Conservation (phyloP, 1,140 invertebrate species). For the Doryteuthis pealeii region DNA sequence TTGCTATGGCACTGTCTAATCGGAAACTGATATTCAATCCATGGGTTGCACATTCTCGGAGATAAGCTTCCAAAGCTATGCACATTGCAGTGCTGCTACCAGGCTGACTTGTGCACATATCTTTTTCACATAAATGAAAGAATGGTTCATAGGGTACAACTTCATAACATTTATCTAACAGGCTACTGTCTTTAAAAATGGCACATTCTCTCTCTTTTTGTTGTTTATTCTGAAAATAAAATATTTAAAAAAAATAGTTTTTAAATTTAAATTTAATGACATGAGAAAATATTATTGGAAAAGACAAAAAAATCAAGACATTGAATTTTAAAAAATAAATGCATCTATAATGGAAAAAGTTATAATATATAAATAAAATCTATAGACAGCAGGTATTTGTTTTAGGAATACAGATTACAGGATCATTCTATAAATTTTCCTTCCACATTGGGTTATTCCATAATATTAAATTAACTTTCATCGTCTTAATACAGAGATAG, state of each 20-base stretch:
- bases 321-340: background rate
- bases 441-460: too few relatives aligned
- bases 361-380: too few relatives aligned
- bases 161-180: background rate
- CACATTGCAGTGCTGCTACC: background rate
- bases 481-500: too few relatives aligned
- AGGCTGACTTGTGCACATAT: background rate
- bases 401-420: too few relatives aligned
- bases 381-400: too few relatives aligned
- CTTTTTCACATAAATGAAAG: slow-evolving; percentile 2
- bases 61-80: background rate
- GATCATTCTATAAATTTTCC: too few relatives aligned
- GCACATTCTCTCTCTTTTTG: background rate
- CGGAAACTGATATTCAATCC: background rate
- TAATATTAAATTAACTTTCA: too few relatives aligned
- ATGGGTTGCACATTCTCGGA: background rate
- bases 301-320: background rate
- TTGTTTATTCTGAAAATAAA: slow-evolving; percentile 9
- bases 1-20: background rate
- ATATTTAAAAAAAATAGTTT: background rate
- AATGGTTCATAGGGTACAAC: slow-evolving; percentile 7
- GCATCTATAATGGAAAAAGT: too few relatives aligned
- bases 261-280: background rate
- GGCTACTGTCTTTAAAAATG: background rate
- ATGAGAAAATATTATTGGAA: background rate